Base-by-base conservation (phyloP, 35 echinoderm and acorn worm genomes). In the Strongylocentrotus purpuratus region DNA sequence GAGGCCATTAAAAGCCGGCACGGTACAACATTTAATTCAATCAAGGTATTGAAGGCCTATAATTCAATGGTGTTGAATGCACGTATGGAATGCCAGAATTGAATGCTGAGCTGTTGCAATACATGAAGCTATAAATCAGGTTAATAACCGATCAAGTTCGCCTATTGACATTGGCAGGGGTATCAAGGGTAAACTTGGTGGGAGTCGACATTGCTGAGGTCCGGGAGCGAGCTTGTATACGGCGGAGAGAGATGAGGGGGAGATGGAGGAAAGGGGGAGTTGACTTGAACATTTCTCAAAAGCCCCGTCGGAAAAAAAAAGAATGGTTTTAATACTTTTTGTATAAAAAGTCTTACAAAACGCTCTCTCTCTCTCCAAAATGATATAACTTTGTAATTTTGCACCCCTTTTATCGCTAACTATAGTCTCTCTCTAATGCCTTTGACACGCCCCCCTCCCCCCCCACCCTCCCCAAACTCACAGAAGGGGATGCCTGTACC, bases 131-230 rank as follows among this genome's bases (percentile, higher is more conserved):
- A 78, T 78, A 78, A 78, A 78, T 28, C 65, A 78, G 31, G 87
- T 89, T 89, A 89, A 89, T 89, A 46, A 33, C 87, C 45, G 32
- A 89, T 89, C 87, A 89, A 46, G 87, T 89, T 89, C 45, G 32
- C 87, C 33, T 31, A 89, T 89, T 46, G 32, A 46, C 87, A 15
- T 89, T 89, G 32, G 87, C 87, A 32, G n/a, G 32, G 25, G 87
- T 35, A 46, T 78, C 65, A 78, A 78, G 65, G 65, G 65, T 78
- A n/a, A 0, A 8, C 65, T n/a, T 78, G 28, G 65, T 28, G 65
- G 65, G 22, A n/a, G 20, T 7, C 22, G 65, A 78, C 65, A 78
- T 78, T 78, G 65, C 65, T 28, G 52, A 78, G 65, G 22, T 78
- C 20, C 22, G 20, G 65, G 22, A 9, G 65, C 65, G 65, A 78